Conservation (phyloP, 2,113 vertebrate species). For the Crotalus helleri region DNA sequence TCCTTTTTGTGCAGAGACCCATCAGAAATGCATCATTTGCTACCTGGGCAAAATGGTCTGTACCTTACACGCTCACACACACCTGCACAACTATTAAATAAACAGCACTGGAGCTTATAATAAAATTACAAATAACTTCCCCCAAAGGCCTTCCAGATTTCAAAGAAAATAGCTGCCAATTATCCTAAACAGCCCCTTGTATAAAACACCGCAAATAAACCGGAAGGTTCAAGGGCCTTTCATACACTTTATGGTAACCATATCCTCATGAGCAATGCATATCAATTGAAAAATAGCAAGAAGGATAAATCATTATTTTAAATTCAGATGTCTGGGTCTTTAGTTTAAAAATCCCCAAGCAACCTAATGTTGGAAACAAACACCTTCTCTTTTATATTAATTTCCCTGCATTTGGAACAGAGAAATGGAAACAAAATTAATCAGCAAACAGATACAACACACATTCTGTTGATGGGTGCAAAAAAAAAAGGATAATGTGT, state of each 20-base stretch:
- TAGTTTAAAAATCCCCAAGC: slow-evolving; percentile 58
- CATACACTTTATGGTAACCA: slow-evolving; percentile 65
- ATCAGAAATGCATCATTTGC: background rate
- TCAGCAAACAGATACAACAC: slow-evolving; percentile 20
- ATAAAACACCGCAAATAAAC: slow-evolving; percentile 64
- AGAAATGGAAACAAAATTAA: slow-evolving; percentile 37
- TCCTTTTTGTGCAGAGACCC: background rate
- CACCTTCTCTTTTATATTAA: slow-evolving; percentile 58
- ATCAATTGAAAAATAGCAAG: slow-evolving; percentile 60
- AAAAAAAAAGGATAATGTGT: background rate
- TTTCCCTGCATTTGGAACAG: slow-evolving; percentile 41
- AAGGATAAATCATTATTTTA: slow-evolving; percentile 66
- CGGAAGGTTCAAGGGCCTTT: slow-evolving; percentile 63
- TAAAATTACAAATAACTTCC: slow-evolving; percentile 69
- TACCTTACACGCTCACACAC: background rate
- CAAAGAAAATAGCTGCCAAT: slow-evolving; percentile 73
- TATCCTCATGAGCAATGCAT: slow-evolving; percentile 64
- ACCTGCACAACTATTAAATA: slow-evolving; percentile 56
- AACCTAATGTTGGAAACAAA: slow-evolving; percentile 68
- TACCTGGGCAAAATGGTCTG: background rate
- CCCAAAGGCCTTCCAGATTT: slow-evolving; percentile 66
- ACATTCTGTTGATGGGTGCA: background rate
- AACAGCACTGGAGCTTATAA: slow-evolving; percentile 69
- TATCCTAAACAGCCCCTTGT: slow-evolving; percentile 72
- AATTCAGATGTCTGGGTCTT: slow-evolving; percentile 66